Base-by-base conservation (phyloP, 2,888 invertebrate genomes). In the Phyto melanocephala region DNA sequence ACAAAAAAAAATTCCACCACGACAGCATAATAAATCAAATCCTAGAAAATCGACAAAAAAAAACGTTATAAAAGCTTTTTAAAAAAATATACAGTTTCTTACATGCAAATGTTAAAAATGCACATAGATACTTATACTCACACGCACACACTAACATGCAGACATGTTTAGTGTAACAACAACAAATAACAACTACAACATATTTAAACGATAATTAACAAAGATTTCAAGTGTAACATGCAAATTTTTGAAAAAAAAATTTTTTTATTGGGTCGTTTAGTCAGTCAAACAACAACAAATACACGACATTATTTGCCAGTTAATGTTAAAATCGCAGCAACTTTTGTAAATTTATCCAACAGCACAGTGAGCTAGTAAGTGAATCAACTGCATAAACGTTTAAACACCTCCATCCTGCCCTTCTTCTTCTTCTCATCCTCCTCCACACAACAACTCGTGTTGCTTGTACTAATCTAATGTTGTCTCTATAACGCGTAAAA, bases 161-260 rank as follows among this genome's bases (percentile, higher is more conserved):
- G 50, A 68, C 63, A 78, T 58, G 45, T 13, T 20, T 54, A 70
- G 56, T 70, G 63, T 70, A 67, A 62, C 67, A 63, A 74, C 58
- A 45, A 58, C 45, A 52, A 11, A 52, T 20, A 35, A 45, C 28
- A 17, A 20, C 45, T 20, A 40, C 56, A 75, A 76, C 63, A 81
- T 52, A 72, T 80, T 74, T 52, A 35, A 80, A 22, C 45, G 60
- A 45, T 72, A 80, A 80, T 80, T 80, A 74, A 78, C 68, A 78
- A 71, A 79, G 60, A 79, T 82, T 82, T 82, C 79, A 82, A 82
- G 82, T 79, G 82, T 82, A 82, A 82, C 71, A 82, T 82, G 79
- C 75, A 79, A 82, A 82, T 79, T 79, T 28, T 75, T n/a, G 45
- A 79, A 78, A 70, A 71, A 50, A 78, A 70, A 71, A 40, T 72